Percentiles rank a stretch among this genome's conserved stretches.
Conservation (phyloP, 2,797 vertebrate species). For the Halcyon smyrnensis region DNA sequence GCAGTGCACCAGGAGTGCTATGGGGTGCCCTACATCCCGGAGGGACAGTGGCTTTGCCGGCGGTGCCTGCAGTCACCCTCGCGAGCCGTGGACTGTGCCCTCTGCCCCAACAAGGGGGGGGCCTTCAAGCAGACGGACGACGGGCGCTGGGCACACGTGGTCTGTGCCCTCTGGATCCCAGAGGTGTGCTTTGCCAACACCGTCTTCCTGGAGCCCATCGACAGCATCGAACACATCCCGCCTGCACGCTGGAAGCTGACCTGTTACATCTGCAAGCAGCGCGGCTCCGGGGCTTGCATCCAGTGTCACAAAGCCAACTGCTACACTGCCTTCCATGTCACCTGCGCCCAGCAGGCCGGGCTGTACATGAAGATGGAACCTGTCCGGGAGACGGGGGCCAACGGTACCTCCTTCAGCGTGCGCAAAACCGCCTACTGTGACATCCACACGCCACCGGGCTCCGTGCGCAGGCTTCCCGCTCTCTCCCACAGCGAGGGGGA, state of each 20-base stretch:
- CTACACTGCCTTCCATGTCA: constrained; percentile 99
- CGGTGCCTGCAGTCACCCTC: constrained; percentile 98
- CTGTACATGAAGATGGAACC: constrained; percentile 99
- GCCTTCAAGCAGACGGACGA: constrained; percentile 99
- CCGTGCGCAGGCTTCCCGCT: constrained; percentile 83
- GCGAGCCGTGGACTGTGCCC: constrained; percentile 95
- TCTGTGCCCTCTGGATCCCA: constrained; percentile 98
- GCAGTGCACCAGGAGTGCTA: constrained; percentile 99
- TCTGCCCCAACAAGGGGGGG: constrained; percentile 98
- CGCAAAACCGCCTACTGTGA: constrained; percentile 99
- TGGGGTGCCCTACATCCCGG: constrained; percentile 97
- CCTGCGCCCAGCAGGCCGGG: constrained; percentile 97
- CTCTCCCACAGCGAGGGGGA: constrained; percentile 94
- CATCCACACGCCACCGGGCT: constrained; percentile 96
- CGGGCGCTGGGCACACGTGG: constrained; percentile 97
- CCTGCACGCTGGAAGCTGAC: constrained; percentile 98
- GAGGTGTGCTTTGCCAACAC: constrained; percentile 99
- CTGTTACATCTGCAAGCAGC: constrained; percentile 99
- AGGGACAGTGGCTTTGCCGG: constrained; percentile 98
- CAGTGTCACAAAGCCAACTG: constrained; percentile 99
- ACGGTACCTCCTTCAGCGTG: constrained; percentile 97
- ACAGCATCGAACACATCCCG: constrained; percentile 98
- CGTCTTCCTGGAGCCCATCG: constrained; percentile 97
- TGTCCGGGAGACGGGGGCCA: constrained; percentile 94
- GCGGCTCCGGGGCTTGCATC: constrained; percentile 96